phyloP scores from a whole-genome alignment of 2,113 vertebrate genomes.

The Pseudopodoces humilis region DNA sequence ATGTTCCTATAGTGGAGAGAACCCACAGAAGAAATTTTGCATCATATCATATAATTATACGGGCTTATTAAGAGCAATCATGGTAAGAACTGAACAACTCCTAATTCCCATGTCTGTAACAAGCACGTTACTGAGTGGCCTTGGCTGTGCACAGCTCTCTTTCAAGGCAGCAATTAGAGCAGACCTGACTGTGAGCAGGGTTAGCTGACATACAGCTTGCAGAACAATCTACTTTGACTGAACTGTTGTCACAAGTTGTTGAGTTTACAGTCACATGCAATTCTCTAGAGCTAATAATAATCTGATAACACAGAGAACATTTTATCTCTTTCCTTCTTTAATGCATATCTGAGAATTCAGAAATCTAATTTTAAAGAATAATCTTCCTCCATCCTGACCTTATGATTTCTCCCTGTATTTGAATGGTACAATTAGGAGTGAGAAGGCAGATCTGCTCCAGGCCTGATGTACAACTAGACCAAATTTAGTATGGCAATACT shows the following conservation, averaged over 20 bases:
- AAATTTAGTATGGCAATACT: neutral
- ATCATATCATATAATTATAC: neutral
- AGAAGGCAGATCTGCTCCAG: neutral
- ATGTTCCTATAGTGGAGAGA: neutral
- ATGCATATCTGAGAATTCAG: neutral
- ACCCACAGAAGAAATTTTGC: neutral
- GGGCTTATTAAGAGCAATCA: neutral
- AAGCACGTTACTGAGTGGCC: neutral
- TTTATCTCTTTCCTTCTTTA: neutral
- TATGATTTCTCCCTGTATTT: neutral
- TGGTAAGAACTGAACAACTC: neutral
- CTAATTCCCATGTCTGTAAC: neutral
- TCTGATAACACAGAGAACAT: neutral
- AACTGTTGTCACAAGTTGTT: neutral
- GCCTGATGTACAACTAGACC: neutral
- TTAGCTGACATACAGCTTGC: neutral
- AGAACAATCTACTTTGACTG: neutral
- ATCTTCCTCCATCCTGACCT: neutral
- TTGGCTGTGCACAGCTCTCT: neutral
- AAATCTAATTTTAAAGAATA: neutral
- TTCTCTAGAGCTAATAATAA: neutral
- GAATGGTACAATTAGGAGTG: neutral
- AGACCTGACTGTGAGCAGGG: neutral
- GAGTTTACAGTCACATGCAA: neutral
- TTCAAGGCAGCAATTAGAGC: neutral